Base-by-base conservation (phyloP, 2,888 invertebrate genomes). In the Gnatocerus cornutus region DNA sequence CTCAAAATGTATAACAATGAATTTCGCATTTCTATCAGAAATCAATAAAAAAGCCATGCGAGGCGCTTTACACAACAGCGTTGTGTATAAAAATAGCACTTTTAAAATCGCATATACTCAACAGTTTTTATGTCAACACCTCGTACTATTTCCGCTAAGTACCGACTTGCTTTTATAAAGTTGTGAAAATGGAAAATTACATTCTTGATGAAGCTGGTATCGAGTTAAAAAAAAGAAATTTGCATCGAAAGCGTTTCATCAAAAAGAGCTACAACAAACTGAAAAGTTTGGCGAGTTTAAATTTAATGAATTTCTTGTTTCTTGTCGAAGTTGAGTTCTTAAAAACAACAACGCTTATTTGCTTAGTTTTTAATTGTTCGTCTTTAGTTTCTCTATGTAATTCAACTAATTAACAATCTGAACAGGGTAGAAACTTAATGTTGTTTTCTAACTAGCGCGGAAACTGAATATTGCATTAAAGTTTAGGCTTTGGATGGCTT, bases 1-100 rank as follows among this genome's bases (percentile, higher is more conserved):
- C 43, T 46, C 45, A 59, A 46, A 59, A 59, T 59, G 59, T 59
- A 59, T 59, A 45, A 59, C 59, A 59, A 59, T 59, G 59, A 59
- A 59, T 59, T 45, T 59, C 59, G n/a, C 59, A 59, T 59, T 46
- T 45, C 45, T 46, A 59, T 59, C 33, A 45, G 59, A 59, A 59
- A 59, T 59, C 59, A 33, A 59, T 59, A 59, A 46, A 59, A 59
- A 59, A 41, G 37, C 14, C 16, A 7, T 55, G n/a, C 14, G 13
- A 30, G 52, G 4, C 5, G 30, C 9, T 3, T 30, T 21, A 21
- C 21, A 21, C 21, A 21, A n/a, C n/a, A n/a, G n/a, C n/a, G 6
- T 8, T 16, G 12, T 8, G 37, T n/a, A 13, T 55, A 55, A 55
- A 37, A 55, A 16, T 39, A 16, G 37, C 53, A 39, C n/a, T 55